Evolutionary conservation across 2,113 vertebrate species (phyloP).

Genomic region (Chunga burmeisteri): DNA sequence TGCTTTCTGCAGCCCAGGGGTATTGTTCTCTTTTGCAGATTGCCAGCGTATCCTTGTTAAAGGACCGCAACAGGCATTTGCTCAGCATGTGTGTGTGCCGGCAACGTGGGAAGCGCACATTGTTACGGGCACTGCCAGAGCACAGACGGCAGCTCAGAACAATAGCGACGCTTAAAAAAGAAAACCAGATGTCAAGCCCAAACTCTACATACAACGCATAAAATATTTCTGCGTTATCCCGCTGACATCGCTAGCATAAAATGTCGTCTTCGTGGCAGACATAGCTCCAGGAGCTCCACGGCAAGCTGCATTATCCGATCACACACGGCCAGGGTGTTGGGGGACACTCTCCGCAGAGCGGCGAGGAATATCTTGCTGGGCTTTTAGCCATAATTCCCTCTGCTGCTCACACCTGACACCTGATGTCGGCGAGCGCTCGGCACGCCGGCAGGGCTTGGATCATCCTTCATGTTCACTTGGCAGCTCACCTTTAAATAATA

Average conservation of each 20-base stretch:
- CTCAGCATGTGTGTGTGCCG: neutral
- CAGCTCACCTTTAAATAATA: conserved; percentile 54
- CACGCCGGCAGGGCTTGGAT: neutral
- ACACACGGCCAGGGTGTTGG: rapidly evolving
- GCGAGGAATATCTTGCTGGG: neutral
- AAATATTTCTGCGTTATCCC: neutral
- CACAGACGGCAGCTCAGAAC: neutral
- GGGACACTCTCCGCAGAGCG: neutral
- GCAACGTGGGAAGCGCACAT: neutral
- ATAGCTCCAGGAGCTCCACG: neutral
- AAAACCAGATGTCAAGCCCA: neutral
- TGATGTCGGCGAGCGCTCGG: rapidly evolving
- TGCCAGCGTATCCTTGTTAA: neutral
- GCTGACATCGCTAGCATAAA: neutral
- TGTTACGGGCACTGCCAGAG: rapidly evolving
- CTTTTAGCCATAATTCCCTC: neutral
- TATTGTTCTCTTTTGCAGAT: neutral
- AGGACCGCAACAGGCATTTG: neutral
- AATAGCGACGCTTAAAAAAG: neutral
- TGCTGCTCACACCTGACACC: neutral
- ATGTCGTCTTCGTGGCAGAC: neutral
- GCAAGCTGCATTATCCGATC: neutral
- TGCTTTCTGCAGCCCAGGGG: neutral
- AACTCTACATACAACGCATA: neutral
- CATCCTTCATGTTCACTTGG: conserved; percentile 1